Percentiles rank a stretch among this genome's conserved stretches.
These are phyloP conservation scores for Anseranas semipalmata DNA, from an alignment of 2,113 vertebrate species.

Conservation along the genomic window DNA sequence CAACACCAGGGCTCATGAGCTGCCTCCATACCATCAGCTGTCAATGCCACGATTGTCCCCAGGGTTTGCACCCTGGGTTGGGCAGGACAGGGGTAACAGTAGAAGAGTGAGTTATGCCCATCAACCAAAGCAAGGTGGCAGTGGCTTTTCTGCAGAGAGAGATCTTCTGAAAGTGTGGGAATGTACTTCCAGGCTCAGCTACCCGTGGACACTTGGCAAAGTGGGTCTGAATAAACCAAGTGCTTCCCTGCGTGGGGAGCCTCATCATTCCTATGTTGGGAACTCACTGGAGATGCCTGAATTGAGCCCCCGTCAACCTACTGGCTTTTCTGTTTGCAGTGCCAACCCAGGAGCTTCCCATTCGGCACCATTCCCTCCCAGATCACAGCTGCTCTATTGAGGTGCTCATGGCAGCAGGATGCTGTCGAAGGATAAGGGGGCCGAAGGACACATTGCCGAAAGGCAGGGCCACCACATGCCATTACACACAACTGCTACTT, in stretches of 20 bases:
- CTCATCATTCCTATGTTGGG: accelerated
- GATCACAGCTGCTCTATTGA: background rate
- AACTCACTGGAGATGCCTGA: background rate
- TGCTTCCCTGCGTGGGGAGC: background rate
- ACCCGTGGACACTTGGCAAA: background rate
- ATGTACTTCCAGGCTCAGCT: background rate
- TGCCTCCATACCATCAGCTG: background rate
- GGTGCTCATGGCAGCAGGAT: background rate
- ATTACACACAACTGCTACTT: background rate
- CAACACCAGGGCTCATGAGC: background rate
- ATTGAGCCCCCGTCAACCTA: background rate
- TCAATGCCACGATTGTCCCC: background rate
- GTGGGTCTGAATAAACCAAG: background rate
- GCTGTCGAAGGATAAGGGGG: background rate
- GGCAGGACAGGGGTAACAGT: background rate
- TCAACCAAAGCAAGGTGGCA: background rate
- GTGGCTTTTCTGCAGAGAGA: background rate
- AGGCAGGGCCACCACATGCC: background rate
- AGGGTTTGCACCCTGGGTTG: background rate
- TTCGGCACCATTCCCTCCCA: background rate
- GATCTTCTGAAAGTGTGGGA: background rate
- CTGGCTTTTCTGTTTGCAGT: background rate
- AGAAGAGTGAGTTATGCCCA: background rate
- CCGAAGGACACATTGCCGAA: background rate
- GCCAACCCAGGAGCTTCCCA: background rate